phyloP scores from a whole-genome alignment of 2,113 vertebrate genomes.

The Fukomys damarensis region DNA sequence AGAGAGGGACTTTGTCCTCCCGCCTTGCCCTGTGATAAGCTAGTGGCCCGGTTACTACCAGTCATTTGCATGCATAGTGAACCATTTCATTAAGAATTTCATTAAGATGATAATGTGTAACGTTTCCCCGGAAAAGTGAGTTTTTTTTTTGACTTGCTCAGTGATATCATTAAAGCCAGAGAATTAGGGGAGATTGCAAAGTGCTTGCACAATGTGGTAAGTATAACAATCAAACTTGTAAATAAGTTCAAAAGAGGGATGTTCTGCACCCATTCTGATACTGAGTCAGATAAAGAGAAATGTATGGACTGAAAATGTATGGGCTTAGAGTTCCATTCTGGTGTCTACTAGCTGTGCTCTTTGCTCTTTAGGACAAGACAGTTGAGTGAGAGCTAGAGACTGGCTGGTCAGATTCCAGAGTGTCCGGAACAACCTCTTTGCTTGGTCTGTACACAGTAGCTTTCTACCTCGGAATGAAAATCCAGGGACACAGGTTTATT shows the following conservation, averaged over 20 bases:
- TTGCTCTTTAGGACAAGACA: not conserved
- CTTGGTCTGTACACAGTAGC: not conserved
- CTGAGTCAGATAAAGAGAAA: conserved; percentile 27
- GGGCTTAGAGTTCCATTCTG: not conserved
- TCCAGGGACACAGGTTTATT: not conserved
- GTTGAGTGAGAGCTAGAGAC: not conserved
- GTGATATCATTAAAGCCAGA: conserved; percentile 90
- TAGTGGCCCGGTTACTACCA: conserved; percentile 74
- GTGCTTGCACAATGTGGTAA: conserved; percentile 87
- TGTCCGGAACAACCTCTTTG: not conserved
- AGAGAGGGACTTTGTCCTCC: conserved; percentile 80
- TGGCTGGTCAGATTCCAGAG: not conserved
- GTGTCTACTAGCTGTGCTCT: not conserved
- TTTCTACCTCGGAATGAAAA: not conserved
- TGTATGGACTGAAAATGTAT: not conserved
- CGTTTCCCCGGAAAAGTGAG: conserved; percentile 91
- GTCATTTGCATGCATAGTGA: conserved; percentile 90
- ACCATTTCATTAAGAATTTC: conserved; percentile 92
- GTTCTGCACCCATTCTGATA: conserved; percentile 65
- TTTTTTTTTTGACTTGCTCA: conserved; percentile 88
- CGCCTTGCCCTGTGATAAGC: conserved; percentile 83
- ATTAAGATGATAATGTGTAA: conserved; percentile 92
- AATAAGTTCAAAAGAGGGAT: conserved; percentile 86
- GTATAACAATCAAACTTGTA: conserved; percentile 88
- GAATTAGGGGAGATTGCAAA: conserved; percentile 90